Base-by-base conservation (phyloP, 2,113 vertebrate genomes). In the Hypocryptadius cinnamomeus region DNA sequence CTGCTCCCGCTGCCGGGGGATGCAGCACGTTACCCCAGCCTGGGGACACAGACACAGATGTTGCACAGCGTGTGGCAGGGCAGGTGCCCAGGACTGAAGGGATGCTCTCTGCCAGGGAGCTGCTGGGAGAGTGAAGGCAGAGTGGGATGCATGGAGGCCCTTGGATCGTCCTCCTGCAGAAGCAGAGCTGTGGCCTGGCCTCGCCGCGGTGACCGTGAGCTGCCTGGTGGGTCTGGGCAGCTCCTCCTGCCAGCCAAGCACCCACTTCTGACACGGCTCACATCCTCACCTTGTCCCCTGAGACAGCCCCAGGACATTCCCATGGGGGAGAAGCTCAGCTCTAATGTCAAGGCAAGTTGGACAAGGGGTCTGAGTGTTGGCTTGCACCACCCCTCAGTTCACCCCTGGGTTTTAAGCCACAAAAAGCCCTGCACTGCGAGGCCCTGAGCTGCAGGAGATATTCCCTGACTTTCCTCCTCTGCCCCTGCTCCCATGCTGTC, bases 311-410 rank as follows among this genome's bases (percentile, higher is more conserved):
- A 1, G 37, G 19, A 27, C 1, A 1, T 31, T 23, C 15, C 37
- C 45, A 51, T 0, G 0, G 30, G 25, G 22, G 30, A 50, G 8
- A 25, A 54, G n/a, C 5, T 51, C 39, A 83, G 33, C 45, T 85
- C 31, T 39, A 30, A 8, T 1, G 3, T 13, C 24, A 51, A 23
- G 28, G 8, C 20, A 57, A 25, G 22, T n/a, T 2, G 12, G 37
- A 44, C 28, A 23, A 18, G 15, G 16, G 13, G 54, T 4, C 35
- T 31, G 23, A 45, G 57, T 7, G 9, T 42, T 31, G 61, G 19
- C 42, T 81, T 1, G 1, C 42, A 22, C 0, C 0, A 14, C 19
- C 31, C 15, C 31, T 23, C 15, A 2, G 15, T 10, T 40, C 7
- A 15, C 3, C 6, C 9, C 9, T 31, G 25, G 20, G 8, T 57